These are phyloP conservation scores for Acrobeloides nanus DNA, from an alignment of 2,888 invertebrate species.

Conservation along the genomic window DNA sequence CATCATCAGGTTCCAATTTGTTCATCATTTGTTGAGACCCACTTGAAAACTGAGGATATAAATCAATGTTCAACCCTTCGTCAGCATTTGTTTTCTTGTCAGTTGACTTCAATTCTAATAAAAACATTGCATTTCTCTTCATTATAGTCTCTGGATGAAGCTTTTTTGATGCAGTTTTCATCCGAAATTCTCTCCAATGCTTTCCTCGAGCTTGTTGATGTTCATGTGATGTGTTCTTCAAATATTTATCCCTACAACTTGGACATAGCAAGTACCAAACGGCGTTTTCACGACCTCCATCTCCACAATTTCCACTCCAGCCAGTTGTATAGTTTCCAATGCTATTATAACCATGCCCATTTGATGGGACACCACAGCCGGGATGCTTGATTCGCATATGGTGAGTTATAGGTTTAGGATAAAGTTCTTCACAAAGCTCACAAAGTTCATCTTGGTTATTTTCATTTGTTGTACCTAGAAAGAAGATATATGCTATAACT, in stretches of 20 bases:
- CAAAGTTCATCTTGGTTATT: constrained; percentile 61
- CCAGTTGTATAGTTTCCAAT: constrained; percentile 78
- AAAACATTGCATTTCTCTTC: constrained; percentile 86
- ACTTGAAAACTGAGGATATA: constrained; percentile 8
- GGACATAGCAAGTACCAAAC: constrained; percentile 81
- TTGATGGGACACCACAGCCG: constrained; percentile 78
- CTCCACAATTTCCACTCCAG: constrained; percentile 81
- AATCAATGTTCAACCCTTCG: constrained; percentile 14
- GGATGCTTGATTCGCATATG: constrained; percentile 84
- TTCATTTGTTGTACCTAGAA: background rate
- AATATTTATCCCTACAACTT: constrained; percentile 73
- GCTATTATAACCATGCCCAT: constrained; percentile 84
- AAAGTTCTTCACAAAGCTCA: constrained; percentile 72
- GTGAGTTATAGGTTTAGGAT: constrained; percentile 70
- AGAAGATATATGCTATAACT: constrained; percentile 3
- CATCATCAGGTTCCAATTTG: too few species aligned
- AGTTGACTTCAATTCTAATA: constrained; percentile 66
- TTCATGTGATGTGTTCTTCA: constrained; percentile 30
- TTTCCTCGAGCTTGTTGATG: constrained; percentile 2
- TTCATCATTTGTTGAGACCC: background rate
- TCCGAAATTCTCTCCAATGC: constrained; percentile 38
- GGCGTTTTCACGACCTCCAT: constrained; percentile 69
- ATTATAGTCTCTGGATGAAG: constrained; percentile 58
- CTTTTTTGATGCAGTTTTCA: constrained; percentile 29
- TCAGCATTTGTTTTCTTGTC: background rate